These are phyloP conservation scores for Solen grandis DNA, from an alignment of 1,140 invertebrate genomes.

Conservation along the genomic window DNA sequence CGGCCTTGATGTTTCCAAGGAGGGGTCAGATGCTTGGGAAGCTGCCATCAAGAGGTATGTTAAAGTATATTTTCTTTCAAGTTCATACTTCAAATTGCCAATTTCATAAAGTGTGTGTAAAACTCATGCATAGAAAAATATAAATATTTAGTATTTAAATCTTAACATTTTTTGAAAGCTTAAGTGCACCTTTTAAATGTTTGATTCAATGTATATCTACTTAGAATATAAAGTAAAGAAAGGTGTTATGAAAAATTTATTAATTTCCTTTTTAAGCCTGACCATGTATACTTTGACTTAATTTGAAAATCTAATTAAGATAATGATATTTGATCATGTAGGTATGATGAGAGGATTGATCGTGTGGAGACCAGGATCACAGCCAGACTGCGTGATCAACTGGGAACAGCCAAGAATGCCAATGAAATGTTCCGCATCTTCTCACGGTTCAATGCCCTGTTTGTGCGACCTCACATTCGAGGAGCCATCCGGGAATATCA, in stretches of 20 bases:
- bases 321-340: constrained; percentile 56
- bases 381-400: constrained; percentile 96
- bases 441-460: constrained; percentile 98
- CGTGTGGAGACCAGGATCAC: constrained; percentile 98
- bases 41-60: constrained; percentile 91
- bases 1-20: constrained; percentile 97
- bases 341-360: constrained; percentile 98
- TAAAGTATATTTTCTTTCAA: too few species aligned
- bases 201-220: too few species aligned
- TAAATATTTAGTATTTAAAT: neutral
- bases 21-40: constrained; percentile 98
- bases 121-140: neutral
- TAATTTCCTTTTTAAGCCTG: too few species aligned
- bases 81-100: too few species aligned
- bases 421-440: constrained; percentile 99
- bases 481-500: constrained; percentile 99
- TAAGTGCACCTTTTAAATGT: too few species aligned
- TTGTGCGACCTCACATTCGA: constrained; percentile 98
- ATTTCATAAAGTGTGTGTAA: neutral
- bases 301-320: too few species aligned
- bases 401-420: constrained; percentile 98
- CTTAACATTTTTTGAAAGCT: constrained; percentile 17
- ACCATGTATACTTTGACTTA: too few species aligned
- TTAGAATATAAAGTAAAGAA: too few species aligned
- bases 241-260: too few species aligned